Evolutionary conservation across 2,113 vertebrate species (phyloP).

Genomic region (Nansenia antarctica): DNA sequence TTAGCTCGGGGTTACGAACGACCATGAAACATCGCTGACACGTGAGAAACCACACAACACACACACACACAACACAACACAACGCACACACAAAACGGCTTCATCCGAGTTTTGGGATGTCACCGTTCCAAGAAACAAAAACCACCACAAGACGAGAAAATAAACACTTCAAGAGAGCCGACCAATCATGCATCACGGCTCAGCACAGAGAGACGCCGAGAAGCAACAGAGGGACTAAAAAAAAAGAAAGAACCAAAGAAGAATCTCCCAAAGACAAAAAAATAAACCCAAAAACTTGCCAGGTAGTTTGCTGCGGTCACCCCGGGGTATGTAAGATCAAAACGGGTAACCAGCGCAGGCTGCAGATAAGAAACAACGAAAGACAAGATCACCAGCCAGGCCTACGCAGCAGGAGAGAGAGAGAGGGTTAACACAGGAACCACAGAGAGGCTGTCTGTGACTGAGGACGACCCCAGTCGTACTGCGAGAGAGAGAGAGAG

Average conservation of each 20-base stretch:
- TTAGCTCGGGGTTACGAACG: background rate
- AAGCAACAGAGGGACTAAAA: no score
- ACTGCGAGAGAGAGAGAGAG: no score
- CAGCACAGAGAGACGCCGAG: constrained; percentile 12
- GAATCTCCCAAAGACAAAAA: constrained; percentile 1
- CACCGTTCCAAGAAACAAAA: no score
- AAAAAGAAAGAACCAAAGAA: no score
- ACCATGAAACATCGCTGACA: background rate
- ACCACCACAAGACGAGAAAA: no score
- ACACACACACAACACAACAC: no score
- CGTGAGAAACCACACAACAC: background rate
- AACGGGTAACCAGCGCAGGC: constrained; percentile 78
- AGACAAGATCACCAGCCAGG: constrained; percentile 60
- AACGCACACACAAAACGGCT: background rate
- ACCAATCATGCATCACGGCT: constrained; percentile 34
- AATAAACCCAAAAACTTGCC: constrained; percentile 69
- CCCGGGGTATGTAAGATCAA: constrained; percentile 78
- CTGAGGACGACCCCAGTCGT: background rate
- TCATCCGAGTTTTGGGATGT: background rate
- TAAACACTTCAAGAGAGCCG: background rate
- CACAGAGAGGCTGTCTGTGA: constrained; percentile 7
- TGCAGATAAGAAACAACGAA: constrained; percentile 73
- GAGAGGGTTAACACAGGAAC: constrained; percentile 5
- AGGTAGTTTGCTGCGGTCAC: constrained; percentile 77
- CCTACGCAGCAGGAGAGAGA: constrained; percentile 19